A percentile compares a stretch with the other conserved stretches of the same genome.
Conservation (phyloP, 2,113 vertebrate genomes). For the Hemibagrus wyckioides region DNA sequence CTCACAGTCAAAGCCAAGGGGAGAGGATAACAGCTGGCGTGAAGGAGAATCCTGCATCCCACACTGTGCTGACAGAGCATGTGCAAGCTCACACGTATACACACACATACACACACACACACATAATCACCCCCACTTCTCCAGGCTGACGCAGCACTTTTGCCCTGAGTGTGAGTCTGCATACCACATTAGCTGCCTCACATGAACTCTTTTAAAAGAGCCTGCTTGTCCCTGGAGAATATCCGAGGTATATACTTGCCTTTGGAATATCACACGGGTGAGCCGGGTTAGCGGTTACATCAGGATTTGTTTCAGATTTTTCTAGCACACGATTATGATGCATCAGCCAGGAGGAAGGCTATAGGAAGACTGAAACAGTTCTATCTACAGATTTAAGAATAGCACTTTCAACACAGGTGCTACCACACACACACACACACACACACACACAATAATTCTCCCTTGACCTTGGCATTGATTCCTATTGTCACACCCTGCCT, state of each 20-base stretch:
- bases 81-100: slow-evolving; percentile 4
- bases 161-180: slow-evolving; percentile 3
- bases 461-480: neutral
- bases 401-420: neutral
- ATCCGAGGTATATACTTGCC: neutral
- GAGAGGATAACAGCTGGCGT: slow-evolving; percentile 17
- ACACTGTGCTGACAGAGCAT: slow-evolving; percentile 24
- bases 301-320: neutral
- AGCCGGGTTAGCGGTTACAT: slow-evolving; percentile 9
- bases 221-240: neutral
- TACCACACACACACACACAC: neutral
- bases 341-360: neutral
- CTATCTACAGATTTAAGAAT: slow-evolving; percentile 7
- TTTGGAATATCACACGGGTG: neutral
- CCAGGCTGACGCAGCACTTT: slow-evolving; percentile 52
- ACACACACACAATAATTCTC: neutral
- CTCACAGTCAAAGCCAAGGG: slow-evolving; percentile 24
- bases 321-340: slow-evolving; percentile 20
- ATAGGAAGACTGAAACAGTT: neutral
- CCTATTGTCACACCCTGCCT: neutral
- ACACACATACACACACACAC: neutral
- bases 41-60: slow-evolving; percentile 26
- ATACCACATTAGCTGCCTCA: slow-evolving; percentile 31
- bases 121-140: neutral
- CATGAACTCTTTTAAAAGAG: neutral